phyloP scores from a whole-genome alignment of 1,140 invertebrate species.

The Dysdera silvatica region DNA sequence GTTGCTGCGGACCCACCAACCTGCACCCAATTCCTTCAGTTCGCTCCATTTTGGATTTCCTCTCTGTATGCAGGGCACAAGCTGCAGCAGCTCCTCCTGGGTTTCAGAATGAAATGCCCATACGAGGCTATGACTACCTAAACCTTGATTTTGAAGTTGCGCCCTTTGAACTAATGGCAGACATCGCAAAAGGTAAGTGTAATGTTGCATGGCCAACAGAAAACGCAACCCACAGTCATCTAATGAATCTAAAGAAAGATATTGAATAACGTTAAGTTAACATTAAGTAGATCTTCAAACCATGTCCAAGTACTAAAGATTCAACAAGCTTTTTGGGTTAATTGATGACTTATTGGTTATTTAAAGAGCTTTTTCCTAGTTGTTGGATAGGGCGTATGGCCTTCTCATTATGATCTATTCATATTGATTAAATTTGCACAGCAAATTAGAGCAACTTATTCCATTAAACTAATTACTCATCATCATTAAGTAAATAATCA shows the following conservation, averaged over 20 bases:
- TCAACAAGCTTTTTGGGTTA: too few species aligned
- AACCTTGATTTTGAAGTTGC: constrained; percentile 76
- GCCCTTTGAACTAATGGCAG: constrained; percentile 79
- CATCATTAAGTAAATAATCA: too few species aligned
- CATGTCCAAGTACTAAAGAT: too few species aligned
- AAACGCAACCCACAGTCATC: constrained; percentile 97
- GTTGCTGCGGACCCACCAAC: constrained; percentile 92
- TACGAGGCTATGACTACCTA: constrained; percentile 85
- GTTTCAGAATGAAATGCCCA: constrained; percentile 99
- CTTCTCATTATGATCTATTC: too few species aligned
- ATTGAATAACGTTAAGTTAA: background rate
- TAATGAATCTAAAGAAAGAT: constrained; percentile 60
- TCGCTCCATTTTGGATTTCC: constrained; percentile 76
- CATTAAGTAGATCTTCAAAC: background rate
- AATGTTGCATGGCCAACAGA: constrained; percentile 93
- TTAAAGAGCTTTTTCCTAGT: too few species aligned
- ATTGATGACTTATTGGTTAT: too few species aligned
- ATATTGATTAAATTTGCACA: too few species aligned
- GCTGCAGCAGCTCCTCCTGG: constrained; percentile 83
- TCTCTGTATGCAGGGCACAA: constrained; percentile 70
- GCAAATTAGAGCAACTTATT: too few species aligned
- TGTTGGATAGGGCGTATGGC: too few species aligned
- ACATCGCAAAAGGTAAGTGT: constrained; percentile 86
- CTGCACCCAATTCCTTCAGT: constrained; percentile 82
- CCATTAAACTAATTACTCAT: too few species aligned